Evolutionary conservation across 2,888 invertebrate species (phyloP), one percentile per base, ranked within the genome.

Genomic region (Parnassius orleans): DNA sequence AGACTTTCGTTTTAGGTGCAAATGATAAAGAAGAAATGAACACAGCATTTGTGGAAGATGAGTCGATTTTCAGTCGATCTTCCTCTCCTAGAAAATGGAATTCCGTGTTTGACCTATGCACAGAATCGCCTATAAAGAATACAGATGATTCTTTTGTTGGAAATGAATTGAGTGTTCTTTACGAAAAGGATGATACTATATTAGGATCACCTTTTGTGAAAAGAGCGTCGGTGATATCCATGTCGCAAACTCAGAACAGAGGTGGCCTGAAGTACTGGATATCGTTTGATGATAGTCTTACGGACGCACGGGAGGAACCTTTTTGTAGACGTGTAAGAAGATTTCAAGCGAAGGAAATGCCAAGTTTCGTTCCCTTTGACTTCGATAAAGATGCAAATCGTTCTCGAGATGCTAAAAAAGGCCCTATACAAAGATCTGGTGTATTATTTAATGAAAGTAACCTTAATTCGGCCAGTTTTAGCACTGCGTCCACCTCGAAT

Each of bases 181-280:
- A 83, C 12, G 81, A 85, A 61, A 81, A 74, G 57, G 77, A 83
- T 2, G 81, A 83, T 3, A 74, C 76, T 0, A 66, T 84, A 46
- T 53, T 81, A 2, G 79, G 79, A 0, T 90, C 90, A 0, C 89
- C 91, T 0, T 87, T 90, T 53, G 67, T 81, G 0, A 89, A 79
- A 66, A 78, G 74, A 57, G 73, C 81, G 0, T 74, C 85, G 0
- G 80, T 91, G 0, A 77, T 90, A 42, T 76, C 90, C 0, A 92
- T 92, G 87, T 87, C 88, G 0, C 90, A 86, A 50, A 88, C 79
- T 0, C 81, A 78, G 53, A 81, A 87, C 48, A 78, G 74, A 0
- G 90, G 91, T 0, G 92, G 92, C 0, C 73, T 90, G 0, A 92
- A 90, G 67, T 92, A 88, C 53, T 92, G 92, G 92, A 46, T 92